Base-by-base conservation (phyloP, 2,797 vertebrate species). In the Furcifer pardalis region DNA sequence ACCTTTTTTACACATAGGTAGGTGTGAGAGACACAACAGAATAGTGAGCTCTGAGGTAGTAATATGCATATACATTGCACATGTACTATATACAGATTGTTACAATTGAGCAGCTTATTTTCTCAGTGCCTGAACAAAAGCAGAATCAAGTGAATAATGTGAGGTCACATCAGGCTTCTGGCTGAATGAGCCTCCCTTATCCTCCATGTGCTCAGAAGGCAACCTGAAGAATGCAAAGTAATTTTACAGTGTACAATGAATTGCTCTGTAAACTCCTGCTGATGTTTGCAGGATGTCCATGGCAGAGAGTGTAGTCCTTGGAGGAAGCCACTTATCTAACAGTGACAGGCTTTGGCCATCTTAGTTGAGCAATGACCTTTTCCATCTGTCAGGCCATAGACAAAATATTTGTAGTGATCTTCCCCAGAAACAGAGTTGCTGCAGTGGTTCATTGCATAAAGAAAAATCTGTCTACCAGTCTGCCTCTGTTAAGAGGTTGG, bases 251-350 rank as follows among this genome's bases (percentile, higher is more conserved):
- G 86, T 76, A 91, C 79, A 93, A 79, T 93, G 91, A 95, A 89
- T 94, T 92, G 93, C 91, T 94, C 92, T 92, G 87, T 93, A 93
- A 92, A 91, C 90, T 40, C 60, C 90, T 92, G 90, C 49, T 86
- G 91, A 91, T 83, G 88, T 90, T 89, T 83, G 59, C 80, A 13
- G 13, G 92, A 63, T 75, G 60, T 83, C 94, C 56, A 85, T 92
- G 92, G 91, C 89, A 94, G 89, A 90, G 93, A 93, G 90, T 92
- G 92, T 63, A 91, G 88, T 86, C 92, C 81, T 89, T 92, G 89
- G 91, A 76, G 82, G 87, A 90, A 92, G 73, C 90, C 89, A 84
- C 81, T 94, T 93, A 91, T 90, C 90, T 92, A 92, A 95, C 89
- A 91, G 92, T 92, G 88, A 46, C 90, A 91, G 84, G 85, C 32